These are phyloP conservation scores for Sympetrum striolatum DNA, from an alignment of 2,888 invertebrate species.

Conservation along the genomic window DNA sequence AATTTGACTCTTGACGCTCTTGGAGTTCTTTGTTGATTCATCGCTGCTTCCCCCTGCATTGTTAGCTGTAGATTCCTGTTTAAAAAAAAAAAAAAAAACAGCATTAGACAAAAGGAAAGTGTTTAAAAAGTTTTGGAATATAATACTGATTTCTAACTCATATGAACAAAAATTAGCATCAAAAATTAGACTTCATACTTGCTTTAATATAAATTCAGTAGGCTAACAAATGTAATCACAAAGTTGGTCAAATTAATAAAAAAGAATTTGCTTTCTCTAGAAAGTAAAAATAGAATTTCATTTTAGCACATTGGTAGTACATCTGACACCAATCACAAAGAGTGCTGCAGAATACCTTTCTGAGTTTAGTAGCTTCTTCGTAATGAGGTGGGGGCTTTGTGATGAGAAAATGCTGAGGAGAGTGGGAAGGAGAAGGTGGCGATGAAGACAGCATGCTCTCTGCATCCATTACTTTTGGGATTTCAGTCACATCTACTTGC, in stretches of 20 bases:
- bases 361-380: constrained; percentile 72
- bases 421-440: background rate
- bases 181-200: too few relatives aligned
- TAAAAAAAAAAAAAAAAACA: background rate
- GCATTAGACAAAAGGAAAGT: too few relatives aligned
- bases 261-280: too few relatives aligned
- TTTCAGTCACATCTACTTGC: constrained; percentile 49
- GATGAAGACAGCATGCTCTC: background rate
- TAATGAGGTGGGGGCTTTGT: constrained; percentile 71
- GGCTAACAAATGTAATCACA: too few relatives aligned
- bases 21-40: background rate
- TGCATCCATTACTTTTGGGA: background rate
- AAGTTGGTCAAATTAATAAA: too few relatives aligned
- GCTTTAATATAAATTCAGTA: too few relatives aligned
- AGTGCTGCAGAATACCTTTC: constrained; percentile 57
- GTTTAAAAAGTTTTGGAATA: too few relatives aligned
- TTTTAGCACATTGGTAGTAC: too few relatives aligned
- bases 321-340: too few relatives aligned
- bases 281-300: too few relatives aligned
- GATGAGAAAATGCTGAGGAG: constrained; percentile 51
- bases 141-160: too few relatives aligned
- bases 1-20: constrained; percentile 72
- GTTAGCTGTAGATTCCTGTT: background rate
- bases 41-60: background rate
- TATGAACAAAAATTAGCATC: too few relatives aligned